Conservation (phyloP, 1,140 invertebrate species). For the Listronotus bonariensis region DNA sequence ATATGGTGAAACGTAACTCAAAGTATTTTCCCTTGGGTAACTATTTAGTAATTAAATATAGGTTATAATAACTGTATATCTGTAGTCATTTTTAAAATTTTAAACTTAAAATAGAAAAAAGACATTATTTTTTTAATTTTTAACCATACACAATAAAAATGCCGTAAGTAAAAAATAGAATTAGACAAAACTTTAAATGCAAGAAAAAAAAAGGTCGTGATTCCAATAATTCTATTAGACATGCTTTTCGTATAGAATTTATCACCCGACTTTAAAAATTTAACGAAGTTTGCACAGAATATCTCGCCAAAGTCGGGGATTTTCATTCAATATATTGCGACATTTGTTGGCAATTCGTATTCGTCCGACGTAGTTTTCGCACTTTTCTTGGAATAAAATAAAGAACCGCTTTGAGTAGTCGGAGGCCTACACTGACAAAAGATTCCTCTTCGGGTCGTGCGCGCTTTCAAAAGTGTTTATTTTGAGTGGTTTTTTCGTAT, state of each 20-base stretch:
- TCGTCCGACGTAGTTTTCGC: slow-evolving; percentile 36
- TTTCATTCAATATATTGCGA: slow-evolving; percentile 42
- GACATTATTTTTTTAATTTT: no score
- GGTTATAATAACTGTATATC: no score
- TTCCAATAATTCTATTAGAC: slow-evolving; percentile 21
- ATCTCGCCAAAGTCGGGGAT: slow-evolving; percentile 27
- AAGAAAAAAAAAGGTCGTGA: slow-evolving; percentile 6
- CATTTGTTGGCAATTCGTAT: slow-evolving; percentile 42
- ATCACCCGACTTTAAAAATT: slow-evolving; percentile 30
- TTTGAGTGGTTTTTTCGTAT: no score
- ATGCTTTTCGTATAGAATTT: slow-evolving; percentile 16
- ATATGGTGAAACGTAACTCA: no score
- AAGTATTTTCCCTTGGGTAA: no score
- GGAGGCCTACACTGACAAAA: slow-evolving; percentile 22
- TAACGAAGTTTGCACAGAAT: slow-evolving; percentile 26
- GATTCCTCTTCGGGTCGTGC: slow-evolving; percentile 3
- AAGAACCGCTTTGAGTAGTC: slow-evolving; percentile 15
- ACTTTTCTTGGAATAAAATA: slow-evolving; percentile 37
- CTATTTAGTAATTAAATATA: no score
- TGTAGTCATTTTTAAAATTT: no score
- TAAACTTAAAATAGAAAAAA: no score
- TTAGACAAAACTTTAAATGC: no score
- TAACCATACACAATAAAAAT: no score
- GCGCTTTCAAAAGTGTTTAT: background rate
- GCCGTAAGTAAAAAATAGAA: no score